phyloP scores from a whole-genome alignment of 2,113 vertebrate species.

The Sylvia atricapilla region DNA sequence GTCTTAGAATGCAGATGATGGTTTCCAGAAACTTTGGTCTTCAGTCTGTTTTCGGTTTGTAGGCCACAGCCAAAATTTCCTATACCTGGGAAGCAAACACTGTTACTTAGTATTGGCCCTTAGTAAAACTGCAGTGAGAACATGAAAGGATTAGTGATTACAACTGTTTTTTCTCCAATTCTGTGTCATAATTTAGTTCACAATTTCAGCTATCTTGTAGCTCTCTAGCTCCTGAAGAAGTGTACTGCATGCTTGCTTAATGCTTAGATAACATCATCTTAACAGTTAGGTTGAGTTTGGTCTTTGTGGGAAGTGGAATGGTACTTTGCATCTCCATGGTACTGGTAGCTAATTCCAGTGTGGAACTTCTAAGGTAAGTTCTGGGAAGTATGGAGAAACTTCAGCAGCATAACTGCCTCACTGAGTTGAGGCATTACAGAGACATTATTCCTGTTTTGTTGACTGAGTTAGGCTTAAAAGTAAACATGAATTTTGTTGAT shows the following conservation, averaged over 20 bases:
- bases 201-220: not conserved
- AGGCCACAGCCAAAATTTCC: not conserved
- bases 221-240: not conserved
- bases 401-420: not conserved
- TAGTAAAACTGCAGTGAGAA: not conserved
- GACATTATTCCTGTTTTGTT: not conserved
- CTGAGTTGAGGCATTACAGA: not conserved
- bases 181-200: not conserved
- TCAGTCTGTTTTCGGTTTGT: not conserved
- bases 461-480: not conserved
- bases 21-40: not conserved
- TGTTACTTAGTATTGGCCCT: not conserved
- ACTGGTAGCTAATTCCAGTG: not conserved
- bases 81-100: not conserved
- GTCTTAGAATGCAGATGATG: not conserved
- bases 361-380: not conserved
- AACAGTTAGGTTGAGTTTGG: not conserved
- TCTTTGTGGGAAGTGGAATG: not conserved
- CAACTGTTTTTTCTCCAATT: not conserved
- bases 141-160: not conserved
- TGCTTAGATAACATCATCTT: rapidly evolving
- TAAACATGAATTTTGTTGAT: not conserved
- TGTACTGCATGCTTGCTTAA: not conserved
- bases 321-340: not conserved
- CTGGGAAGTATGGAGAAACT: not conserved